These are phyloP conservation scores for Apotomis capreana DNA, from an alignment of 2,888 invertebrate species.

Conservation along the genomic window DNA sequence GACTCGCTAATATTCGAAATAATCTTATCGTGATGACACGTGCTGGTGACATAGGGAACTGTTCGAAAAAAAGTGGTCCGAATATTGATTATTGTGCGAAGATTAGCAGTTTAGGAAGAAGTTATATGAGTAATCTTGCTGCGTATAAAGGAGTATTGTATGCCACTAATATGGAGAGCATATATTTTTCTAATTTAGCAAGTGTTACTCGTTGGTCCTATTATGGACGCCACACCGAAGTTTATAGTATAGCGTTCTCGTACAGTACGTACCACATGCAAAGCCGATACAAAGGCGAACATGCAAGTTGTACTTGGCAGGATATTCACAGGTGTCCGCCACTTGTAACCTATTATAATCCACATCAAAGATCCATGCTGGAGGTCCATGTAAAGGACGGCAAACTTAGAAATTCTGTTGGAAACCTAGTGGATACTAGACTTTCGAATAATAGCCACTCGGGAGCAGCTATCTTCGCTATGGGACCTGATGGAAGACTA, in stretches of 20 bases:
- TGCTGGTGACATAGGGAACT: too few species aligned
- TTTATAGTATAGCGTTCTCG: not conserved
- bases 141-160: not conserved
- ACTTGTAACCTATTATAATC: not conserved
- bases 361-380: not conserved
- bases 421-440: not conserved
- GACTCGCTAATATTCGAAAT: too few species aligned
- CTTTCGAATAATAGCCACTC: not conserved
- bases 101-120: too few species aligned
- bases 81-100: too few species aligned
- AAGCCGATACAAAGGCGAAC: not conserved
- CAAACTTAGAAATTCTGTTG: not conserved
- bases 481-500: slow-evolving; percentile 6
- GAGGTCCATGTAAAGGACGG: not conserved
- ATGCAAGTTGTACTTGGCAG: not conserved
- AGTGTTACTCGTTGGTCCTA: not conserved
- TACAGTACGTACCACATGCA: slow-evolving; percentile 3
- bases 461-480: not conserved
- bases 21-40: too few species aligned
- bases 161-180: not conserved
- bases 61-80: too few species aligned
- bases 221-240: not conserved
- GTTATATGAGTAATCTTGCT: not conserved
- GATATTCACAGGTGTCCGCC: not conserved
- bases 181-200: not conserved